Evolutionary conservation across 2,113 vertebrate genomes (phyloP).

Genomic region (Pollimyrus isidori): DNA sequence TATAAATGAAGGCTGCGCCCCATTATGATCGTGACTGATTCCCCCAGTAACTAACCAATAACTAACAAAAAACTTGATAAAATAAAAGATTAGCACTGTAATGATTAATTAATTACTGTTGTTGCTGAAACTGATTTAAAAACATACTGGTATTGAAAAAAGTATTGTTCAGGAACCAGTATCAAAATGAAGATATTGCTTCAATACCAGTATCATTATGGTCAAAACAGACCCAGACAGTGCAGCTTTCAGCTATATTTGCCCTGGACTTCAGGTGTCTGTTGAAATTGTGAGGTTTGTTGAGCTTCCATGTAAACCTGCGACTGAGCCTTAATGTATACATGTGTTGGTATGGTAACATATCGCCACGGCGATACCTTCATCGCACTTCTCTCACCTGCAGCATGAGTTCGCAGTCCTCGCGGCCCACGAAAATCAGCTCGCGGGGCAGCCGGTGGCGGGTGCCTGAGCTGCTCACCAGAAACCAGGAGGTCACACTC

Average conservation of each 20-base stretch:
- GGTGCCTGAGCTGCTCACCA: slow-evolving; percentile 92
- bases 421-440: slow-evolving; percentile 96
- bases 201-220: too few species aligned
- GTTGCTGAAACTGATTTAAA: too few species aligned
- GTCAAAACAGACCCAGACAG: too few species aligned
- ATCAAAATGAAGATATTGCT: too few species aligned
- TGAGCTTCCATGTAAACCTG: neutral
- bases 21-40: too few species aligned
- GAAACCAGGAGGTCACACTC: slow-evolving; percentile 97
- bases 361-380: neutral
- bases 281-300: neutral
- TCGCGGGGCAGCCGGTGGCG: slow-evolving; percentile 91
- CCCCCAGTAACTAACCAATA: too few species aligned
- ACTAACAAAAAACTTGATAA: too few species aligned
- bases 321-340: neutral
- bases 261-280: neutral
- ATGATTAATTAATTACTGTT: too few species aligned
- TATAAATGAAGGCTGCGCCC: too few species aligned
- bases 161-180: too few species aligned
- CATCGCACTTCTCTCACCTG: slow-evolving; percentile 62
- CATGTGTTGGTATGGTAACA: neutral
- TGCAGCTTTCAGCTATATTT: neutral
- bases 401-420: slow-evolving; percentile 95
- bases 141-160: too few species aligned
- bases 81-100: too few species aligned